A percentile compares a stretch with the other conserved stretches of the same genome.
These are phyloP conservation scores for Altica lythri DNA, from an alignment of 2,888 invertebrate genomes.

Conservation along the genomic window DNA sequence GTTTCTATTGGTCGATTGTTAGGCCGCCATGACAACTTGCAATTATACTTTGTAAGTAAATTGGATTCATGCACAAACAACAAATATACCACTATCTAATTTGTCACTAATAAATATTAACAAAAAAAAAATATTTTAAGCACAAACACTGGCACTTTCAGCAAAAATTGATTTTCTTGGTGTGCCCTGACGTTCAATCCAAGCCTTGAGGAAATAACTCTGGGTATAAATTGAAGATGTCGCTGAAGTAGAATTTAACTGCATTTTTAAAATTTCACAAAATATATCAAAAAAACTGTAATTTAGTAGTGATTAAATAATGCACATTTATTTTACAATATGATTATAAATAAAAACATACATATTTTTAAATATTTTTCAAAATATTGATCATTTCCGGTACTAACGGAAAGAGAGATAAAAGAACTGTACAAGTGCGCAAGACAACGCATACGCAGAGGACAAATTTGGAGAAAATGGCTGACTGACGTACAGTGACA, in stretches of 20 bases:
- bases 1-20: slow-evolving; percentile 71
- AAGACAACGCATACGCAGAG: slow-evolving; percentile 25
- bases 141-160: slow-evolving; percentile 24
- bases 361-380: slow-evolving; percentile 28
- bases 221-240: slow-evolving; percentile 41
- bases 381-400: slow-evolving; percentile 41
- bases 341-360: slow-evolving; percentile 1
- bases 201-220: slow-evolving; percentile 40
- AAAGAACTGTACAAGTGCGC: slow-evolving; percentile 23
- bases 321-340: slow-evolving; percentile 7
- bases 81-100: slow-evolving; percentile 30
- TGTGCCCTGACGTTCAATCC: slow-evolving; percentile 33
- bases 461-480: slow-evolving; percentile 18
- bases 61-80: slow-evolving; percentile 40
- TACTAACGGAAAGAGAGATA: slow-evolving; percentile 44
- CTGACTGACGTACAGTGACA: slow-evolving; percentile 5
- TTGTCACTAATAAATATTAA: slow-evolving; percentile 31
- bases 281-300: neutral
- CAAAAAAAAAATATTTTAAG: slow-evolving; percentile 19
- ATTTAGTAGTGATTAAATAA: neutral
- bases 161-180: slow-evolving; percentile 32
- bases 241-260: slow-evolving; percentile 28
- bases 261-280: slow-evolving; percentile 6
- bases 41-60: slow-evolving; percentile 52
- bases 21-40: slow-evolving; percentile 70